Percentiles rank a stretch among this genome's conserved stretches.
These are phyloP conservation scores for Phalacrocorax carbo DNA, from an alignment of 2,113 vertebrate genomes.

Conservation along the genomic window DNA sequence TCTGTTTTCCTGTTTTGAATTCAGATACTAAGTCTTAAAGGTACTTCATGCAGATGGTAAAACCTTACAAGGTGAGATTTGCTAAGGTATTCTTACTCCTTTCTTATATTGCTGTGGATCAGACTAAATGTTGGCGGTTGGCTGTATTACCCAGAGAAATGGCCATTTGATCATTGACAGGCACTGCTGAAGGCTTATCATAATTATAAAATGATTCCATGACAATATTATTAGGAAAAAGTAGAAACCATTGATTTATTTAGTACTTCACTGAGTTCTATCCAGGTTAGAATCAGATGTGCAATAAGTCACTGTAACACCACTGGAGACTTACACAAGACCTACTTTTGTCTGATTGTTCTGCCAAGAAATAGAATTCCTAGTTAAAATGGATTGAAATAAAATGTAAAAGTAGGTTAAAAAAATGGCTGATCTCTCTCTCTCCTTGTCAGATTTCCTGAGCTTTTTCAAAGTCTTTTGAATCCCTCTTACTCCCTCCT, in stretches of 20 bases:
- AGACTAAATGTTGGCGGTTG: neutral
- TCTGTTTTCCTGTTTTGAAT: neutral
- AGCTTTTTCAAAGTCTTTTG: slow-evolving; percentile 20
- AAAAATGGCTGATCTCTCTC: neutral
- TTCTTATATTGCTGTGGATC: neutral
- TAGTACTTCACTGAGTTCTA: slow-evolving; percentile 31
- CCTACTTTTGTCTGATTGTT: slow-evolving; percentile 36
- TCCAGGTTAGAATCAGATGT: slow-evolving; percentile 29
- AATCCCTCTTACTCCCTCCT: neutral
- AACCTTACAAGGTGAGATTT: neutral
- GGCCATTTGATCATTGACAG: slow-evolving; percentile 12
- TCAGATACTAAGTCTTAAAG: neutral
- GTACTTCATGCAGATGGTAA: neutral
- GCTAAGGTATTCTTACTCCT: neutral
- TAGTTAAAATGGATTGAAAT: slow-evolving; percentile 24
- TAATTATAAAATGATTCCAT: slow-evolving; percentile 35
- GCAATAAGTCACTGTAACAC: slow-evolving; percentile 12
- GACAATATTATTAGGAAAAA: slow-evolving; percentile 15
- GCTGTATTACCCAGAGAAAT: neutral
- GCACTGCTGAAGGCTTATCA: neutral
- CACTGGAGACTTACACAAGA: neutral
- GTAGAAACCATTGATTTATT: slow-evolving; percentile 41
- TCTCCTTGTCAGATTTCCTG: neutral
- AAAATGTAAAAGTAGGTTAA: slow-evolving; percentile 44
- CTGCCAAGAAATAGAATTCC: slow-evolving; percentile 24